These are phyloP conservation scores for Triops cancriformis DNA, from an alignment of 1,140 invertebrate species.

Conservation along the genomic window DNA sequence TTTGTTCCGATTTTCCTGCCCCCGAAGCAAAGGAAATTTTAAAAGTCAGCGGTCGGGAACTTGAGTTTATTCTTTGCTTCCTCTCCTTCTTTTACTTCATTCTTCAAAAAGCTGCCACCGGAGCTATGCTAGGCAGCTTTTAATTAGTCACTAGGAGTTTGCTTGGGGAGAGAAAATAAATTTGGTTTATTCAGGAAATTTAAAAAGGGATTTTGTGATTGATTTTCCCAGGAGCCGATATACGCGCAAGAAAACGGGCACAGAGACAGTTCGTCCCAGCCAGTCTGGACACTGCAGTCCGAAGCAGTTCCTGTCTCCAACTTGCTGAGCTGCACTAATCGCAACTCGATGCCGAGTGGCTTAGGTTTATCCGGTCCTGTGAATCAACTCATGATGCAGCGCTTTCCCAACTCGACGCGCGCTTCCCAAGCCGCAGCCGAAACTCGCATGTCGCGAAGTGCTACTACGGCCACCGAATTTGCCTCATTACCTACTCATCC, in stretches of 20 bases:
- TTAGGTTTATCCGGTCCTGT: constrained; percentile 28
- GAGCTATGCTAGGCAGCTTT: too few species aligned
- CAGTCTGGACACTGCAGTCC: neutral
- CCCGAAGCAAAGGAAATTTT: too few species aligned
- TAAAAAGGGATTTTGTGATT: neutral
- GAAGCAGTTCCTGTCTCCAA: neutral
- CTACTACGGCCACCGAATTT: constrained; percentile 36
- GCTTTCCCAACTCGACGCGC: constrained; percentile 27
- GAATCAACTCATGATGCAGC: constrained; percentile 27
- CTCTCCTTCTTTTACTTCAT: too few species aligned
- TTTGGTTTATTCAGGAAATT: too few species aligned
- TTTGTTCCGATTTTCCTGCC: too few species aligned
- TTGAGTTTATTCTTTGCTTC: too few species aligned
- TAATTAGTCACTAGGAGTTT: too few species aligned
- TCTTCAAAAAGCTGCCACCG: too few species aligned
- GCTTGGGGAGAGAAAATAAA: too few species aligned
- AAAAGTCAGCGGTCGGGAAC: too few species aligned
- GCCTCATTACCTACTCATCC: constrained; percentile 42
- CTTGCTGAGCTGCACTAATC: neutral
- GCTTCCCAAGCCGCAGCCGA: constrained; percentile 28
- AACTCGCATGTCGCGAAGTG: constrained; percentile 24
- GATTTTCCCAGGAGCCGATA: neutral
- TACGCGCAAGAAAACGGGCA: neutral
- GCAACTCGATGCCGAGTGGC: constrained; percentile 17
- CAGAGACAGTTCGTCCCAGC: neutral